These are phyloP conservation scores for Calliphora vomitoria DNA, from an alignment of 2,888 invertebrate species.

Conservation along the genomic window DNA sequence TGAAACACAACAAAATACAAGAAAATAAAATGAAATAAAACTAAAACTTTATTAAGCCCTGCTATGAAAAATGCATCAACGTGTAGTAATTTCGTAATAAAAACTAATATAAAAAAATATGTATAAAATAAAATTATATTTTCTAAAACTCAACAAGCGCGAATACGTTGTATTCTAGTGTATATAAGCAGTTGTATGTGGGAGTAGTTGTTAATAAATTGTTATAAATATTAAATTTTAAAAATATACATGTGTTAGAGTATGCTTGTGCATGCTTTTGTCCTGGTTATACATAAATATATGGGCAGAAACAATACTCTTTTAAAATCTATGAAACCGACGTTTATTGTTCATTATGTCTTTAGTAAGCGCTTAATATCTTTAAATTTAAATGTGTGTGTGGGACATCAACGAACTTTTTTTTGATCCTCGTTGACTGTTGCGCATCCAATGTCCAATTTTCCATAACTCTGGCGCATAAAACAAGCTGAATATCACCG, in stretches of 20 bases:
- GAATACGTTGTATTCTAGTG: not conserved
- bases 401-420: too few relatives aligned
- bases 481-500: too few relatives aligned
- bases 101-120: constrained; percentile 25
- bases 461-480: too few relatives aligned
- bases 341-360: too few relatives aligned
- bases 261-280: too few relatives aligned
- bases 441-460: too few relatives aligned
- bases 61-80: constrained; percentile 37
- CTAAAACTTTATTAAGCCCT: constrained; percentile 32
- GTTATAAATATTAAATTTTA: constrained; percentile 19
- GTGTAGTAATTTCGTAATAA: constrained; percentile 32
- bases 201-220: not conserved
- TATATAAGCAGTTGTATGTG: too few relatives aligned
- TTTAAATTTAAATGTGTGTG: too few relatives aligned
- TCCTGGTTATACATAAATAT: not conserved
- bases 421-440: too few relatives aligned
- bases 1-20: not conserved
- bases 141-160: constrained; percentile 36
- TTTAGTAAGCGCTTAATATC: too few relatives aligned
- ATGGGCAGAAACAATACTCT: too few relatives aligned
- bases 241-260: not conserved
- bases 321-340: too few relatives aligned
- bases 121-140: constrained; percentile 40
- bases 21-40: constrained; percentile 14